Evolutionary conservation across 2,888 invertebrate species (phyloP).

Genomic region (Drosophila maculinotata): DNA sequence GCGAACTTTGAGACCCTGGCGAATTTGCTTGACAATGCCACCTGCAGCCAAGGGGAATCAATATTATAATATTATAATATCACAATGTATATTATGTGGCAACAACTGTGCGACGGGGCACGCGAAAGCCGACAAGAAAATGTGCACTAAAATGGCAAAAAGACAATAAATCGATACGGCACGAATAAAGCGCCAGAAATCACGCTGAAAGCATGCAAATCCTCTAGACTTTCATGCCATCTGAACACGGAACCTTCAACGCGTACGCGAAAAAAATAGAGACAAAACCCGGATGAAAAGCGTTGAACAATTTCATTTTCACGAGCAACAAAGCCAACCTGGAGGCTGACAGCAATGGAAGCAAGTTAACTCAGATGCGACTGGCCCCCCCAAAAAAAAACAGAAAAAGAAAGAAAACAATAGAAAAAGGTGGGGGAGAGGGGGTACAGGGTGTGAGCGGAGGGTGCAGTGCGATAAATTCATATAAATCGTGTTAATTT

Average conservation of each 20-base stretch:
- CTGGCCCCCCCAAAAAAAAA: constrained; percentile 9
- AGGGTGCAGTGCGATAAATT: constrained; percentile 71
- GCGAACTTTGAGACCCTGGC: constrained; percentile 3
- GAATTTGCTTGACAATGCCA: background rate
- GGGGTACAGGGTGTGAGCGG: background rate
- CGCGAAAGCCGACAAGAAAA: constrained; percentile 14
- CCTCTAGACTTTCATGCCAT: constrained; percentile 54
- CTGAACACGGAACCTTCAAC: constrained; percentile 22
- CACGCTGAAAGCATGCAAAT: constrained; percentile 73
- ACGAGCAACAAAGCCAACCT: constrained; percentile 45
- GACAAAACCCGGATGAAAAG: constrained; percentile 14
- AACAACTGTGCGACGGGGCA: constrained; percentile 5
- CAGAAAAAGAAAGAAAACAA: constrained; percentile 18
- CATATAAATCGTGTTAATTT: constrained; percentile 83
- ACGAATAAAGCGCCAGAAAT: constrained; percentile 58
- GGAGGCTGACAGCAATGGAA: constrained; percentile 31
- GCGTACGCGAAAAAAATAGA: background rate
- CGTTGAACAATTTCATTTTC: constrained; percentile 51
- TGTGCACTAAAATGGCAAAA: constrained; percentile 1
- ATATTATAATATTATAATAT: constrained; percentile 41
- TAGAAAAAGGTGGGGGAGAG: background rate
- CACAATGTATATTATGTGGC: constrained; percentile 27
- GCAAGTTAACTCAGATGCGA: constrained; percentile 57
- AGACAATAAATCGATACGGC: constrained; percentile 51
- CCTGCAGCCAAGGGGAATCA: constrained; percentile 35